phyloP scores from a whole-genome alignment of 2,888 invertebrate genomes.

The Halocaridina rubra region DNA sequence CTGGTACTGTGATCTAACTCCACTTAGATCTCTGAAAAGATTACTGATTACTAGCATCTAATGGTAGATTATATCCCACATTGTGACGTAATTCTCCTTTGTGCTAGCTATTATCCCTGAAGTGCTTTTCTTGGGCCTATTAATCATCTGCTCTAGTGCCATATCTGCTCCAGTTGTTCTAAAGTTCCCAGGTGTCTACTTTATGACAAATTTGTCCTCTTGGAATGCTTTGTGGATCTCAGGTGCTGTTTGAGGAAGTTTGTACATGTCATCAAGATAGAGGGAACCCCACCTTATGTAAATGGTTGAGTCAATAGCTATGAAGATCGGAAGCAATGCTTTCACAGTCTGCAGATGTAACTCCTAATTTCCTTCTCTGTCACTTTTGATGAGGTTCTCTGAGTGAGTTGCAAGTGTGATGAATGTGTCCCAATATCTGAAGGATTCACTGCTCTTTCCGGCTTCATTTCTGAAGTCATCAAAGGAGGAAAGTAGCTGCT shows the following conservation, averaged over 20 bases:
- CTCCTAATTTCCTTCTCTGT: background rate
- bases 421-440: background rate
- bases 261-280: too few species aligned
- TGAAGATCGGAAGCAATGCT: background rate
- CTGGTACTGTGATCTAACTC: background rate
- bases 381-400: background rate
- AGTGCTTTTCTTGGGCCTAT: background rate
- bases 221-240: background rate
- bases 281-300: too few species aligned
- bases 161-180: background rate
- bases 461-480: too few species aligned
- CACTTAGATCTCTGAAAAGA: background rate
- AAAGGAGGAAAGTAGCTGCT: too few species aligned
- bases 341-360: background rate
- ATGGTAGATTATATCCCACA: background rate
- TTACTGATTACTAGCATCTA: background rate
- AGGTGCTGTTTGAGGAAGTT: background rate
- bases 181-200: too few species aligned
- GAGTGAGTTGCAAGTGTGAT: background rate
- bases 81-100: background rate
- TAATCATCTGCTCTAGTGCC: background rate
- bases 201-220: background rate
- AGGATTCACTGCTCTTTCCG: background rate
- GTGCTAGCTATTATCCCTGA: background rate
- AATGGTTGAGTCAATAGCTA: too few species aligned